Base-by-base conservation (phyloP, 2,888 invertebrate species). In the Lasioglossum vierecki region DNA sequence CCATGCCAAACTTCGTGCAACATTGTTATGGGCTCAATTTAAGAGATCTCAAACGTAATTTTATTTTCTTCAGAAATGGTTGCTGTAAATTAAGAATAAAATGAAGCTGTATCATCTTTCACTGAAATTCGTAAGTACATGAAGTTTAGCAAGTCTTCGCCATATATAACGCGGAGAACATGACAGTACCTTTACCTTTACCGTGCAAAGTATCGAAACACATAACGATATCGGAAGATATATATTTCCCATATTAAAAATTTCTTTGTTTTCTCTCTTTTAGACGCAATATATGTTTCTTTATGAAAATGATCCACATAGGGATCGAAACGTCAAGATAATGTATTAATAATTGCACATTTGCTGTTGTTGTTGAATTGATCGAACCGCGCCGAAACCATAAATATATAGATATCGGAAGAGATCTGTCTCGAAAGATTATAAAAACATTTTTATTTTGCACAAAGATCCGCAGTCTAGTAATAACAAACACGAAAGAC, bases 381-480 rank as follows among this genome's bases (percentile, higher is more conserved):
- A n/a, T n/a, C n/a, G n/a, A n/a, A n/a, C n/a, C n/a, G n/a, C n/a
- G n/a, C n/a, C n/a, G n/a, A n/a, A n/a, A n/a, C n/a, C n/a, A n/a
- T n/a, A n/a, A n/a, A n/a, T n/a, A n/a, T n/a, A n/a, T n/a, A n/a
- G 35, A 53, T 11, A 15, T 68, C 44, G 53, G 46, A 39, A 11
- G 44, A 44, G 83, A 80, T 80, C 41, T 9, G 13, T 49, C 60
- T 68, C 66, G 30, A 26, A 30, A 15, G 30, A 80, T 76, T 73
- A 88, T 76, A 39, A 13, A 44, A 44, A 44, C 44, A 44, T 13
- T 44, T 44, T 44, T 13, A 13, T 44, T 44, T 44, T 13, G 44
- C 11, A 44, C 11, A 44, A 44, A 11, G 41, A 11, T 44, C 11
- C 11, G 41, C 44, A 13, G 44, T 44, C 11, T 44, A 44, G 4